These are phyloP conservation scores for Cirrhinus molitorella DNA, from an alignment of 2,797 vertebrate genomes.

Conservation along the genomic window DNA sequence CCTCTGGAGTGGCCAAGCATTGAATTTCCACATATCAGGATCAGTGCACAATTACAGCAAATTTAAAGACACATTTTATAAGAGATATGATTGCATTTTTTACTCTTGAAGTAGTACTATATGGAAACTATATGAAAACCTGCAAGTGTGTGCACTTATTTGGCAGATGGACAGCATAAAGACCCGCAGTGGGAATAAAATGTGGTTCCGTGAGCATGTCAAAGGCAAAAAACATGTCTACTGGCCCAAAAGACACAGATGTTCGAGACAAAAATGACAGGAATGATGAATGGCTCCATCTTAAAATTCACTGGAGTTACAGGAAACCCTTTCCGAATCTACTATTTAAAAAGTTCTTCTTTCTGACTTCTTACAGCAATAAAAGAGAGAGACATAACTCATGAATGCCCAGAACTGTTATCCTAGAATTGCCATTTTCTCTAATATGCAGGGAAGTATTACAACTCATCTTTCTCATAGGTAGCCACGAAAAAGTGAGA, in stretches of 20 bases:
- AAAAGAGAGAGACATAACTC: slow-evolving; percentile 22
- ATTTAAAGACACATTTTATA: slow-evolving; percentile 7
- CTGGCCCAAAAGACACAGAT: slow-evolving; percentile 51
- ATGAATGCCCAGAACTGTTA: slow-evolving; percentile 18
- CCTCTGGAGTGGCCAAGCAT: slow-evolving; percentile 11
- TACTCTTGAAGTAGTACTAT: neutral
- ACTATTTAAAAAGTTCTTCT: slow-evolving; percentile 4
- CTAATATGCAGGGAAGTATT: slow-evolving; percentile 2
- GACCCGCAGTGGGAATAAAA: slow-evolving; percentile 48
- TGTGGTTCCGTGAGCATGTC: slow-evolving; percentile 27
- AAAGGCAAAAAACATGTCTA: slow-evolving; percentile 43
- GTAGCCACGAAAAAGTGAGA: neutral
- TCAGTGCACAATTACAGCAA: slow-evolving; percentile 20
- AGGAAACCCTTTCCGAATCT: slow-evolving; percentile 1
- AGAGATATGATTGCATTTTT: neutral
- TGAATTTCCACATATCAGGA: slow-evolving; percentile 10
- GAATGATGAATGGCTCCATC: slow-evolving; percentile 52
- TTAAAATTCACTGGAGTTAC: slow-evolving; percentile 37
- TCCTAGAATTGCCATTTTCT: slow-evolving; percentile 13
- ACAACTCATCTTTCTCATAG: neutral
- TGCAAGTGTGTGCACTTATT: slow-evolving; percentile 12
- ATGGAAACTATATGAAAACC: slow-evolving; percentile 1
- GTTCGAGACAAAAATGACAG: slow-evolving; percentile 52
- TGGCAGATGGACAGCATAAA: slow-evolving; percentile 51
- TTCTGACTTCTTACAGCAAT: slow-evolving; percentile 2